phyloP scores from a whole-genome alignment of 2,888 invertebrate species.

The Alcis repandata region DNA sequence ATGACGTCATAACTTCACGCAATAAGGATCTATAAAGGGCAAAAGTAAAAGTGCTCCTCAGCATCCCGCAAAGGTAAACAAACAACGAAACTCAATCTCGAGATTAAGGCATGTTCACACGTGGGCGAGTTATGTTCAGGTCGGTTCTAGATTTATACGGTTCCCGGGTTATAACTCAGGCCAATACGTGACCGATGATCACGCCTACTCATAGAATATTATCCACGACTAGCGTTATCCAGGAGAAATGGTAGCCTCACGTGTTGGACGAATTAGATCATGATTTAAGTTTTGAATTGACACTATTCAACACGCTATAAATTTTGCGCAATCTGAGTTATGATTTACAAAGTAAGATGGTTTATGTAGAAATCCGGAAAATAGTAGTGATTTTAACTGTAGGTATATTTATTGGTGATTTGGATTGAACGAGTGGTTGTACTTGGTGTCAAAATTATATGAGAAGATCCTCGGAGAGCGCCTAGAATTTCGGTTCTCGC shows the following conservation, averaged over 20 bases:
- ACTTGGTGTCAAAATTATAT: no score
- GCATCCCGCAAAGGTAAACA: conserved; percentile 31
- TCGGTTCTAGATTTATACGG: conserved; percentile 70
- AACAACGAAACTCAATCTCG: conserved; percentile 41
- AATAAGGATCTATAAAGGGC: conserved; percentile 28
- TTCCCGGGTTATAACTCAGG: conserved; percentile 79
- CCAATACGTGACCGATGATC: conserved; percentile 83
- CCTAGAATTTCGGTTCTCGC: no score
- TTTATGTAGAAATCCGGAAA: conserved; percentile 2
- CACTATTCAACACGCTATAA: conserved; percentile 4
- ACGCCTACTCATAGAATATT: conserved; percentile 72
- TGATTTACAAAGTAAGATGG: neutral
- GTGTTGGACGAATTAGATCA: conserved; percentile 26
- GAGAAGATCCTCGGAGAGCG: no score
- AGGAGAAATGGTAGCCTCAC: conserved; percentile 72
- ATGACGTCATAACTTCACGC: conserved; percentile 23
- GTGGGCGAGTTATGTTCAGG: conserved; percentile 69
- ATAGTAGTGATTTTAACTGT: no score
- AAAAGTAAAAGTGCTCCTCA: conserved; percentile 34
- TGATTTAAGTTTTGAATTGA: conserved; percentile 6
- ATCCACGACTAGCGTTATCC: conserved; percentile 64
- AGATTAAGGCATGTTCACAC: conserved; percentile 42
- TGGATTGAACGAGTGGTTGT: no score
- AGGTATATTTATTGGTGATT: no score
- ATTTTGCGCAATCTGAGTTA: neutral